Evolutionary conservation across 1,140 invertebrate species (phyloP).

Genomic region (Drosophila tropicalis): DNA sequence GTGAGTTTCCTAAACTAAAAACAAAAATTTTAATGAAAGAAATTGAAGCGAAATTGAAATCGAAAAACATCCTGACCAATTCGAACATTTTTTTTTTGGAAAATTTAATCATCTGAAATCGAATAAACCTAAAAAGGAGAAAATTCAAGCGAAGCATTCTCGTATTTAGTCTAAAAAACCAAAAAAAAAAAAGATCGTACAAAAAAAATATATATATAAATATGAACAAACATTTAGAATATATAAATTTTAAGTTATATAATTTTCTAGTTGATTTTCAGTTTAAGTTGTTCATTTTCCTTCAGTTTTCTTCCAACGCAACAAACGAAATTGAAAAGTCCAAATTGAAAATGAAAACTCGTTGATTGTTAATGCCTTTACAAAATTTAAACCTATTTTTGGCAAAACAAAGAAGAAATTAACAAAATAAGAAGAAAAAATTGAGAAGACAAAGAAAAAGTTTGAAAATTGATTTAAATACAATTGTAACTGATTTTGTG

Average conservation of each 20-base stretch:
- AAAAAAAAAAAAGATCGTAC: constrained; percentile 57
- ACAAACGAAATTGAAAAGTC: constrained; percentile 61
- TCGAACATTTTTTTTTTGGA: constrained; percentile 31
- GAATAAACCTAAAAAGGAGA: constrained; percentile 6
- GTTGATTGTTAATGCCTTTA: constrained; percentile 82
- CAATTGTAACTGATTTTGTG: constrained; percentile 83
- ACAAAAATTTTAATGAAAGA: constrained; percentile 31
- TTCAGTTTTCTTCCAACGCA: constrained; percentile 37
- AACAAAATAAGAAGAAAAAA: too few species aligned
- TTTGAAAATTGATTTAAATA: constrained; percentile 70
- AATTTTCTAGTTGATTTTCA: constrained; percentile 47
- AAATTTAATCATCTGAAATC: background rate
- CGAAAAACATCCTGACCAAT: constrained; percentile 38
- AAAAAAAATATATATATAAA: constrained; percentile 20
- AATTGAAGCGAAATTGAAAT: constrained; percentile 38
- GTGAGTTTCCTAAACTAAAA: constrained; percentile 81
- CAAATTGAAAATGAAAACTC: constrained; percentile 49
- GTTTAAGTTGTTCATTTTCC: constrained; percentile 46
- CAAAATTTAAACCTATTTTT: constrained; percentile 60
- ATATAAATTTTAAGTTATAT: constrained; percentile 5
- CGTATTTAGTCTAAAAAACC: constrained; percentile 40
- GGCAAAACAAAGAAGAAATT: constrained; percentile 23
- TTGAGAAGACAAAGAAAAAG: constrained; percentile 22
- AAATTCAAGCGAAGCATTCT: constrained; percentile 32
- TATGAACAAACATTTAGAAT: constrained; percentile 27